A percentile compares a stretch with the other conserved stretches of the same genome.
Evolutionary conservation across 2,113 vertebrate species (phyloP).

Genomic region (Podilymbus podiceps): DNA sequence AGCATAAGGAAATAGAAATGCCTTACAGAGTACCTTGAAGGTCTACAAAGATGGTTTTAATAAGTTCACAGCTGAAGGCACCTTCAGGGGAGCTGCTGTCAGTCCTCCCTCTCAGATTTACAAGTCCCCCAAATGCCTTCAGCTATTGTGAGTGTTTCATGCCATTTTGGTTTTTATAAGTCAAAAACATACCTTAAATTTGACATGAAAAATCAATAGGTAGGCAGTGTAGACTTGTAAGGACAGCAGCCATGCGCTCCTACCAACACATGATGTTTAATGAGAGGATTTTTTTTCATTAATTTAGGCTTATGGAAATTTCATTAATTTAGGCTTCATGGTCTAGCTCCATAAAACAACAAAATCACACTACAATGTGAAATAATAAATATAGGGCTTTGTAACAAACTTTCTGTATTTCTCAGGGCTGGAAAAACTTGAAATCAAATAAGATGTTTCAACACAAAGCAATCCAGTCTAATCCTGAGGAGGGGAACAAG

Average conservation of each 20-base stretch:
- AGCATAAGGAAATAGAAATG: not conserved
- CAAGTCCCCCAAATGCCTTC: not conserved
- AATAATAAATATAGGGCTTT: not conserved
- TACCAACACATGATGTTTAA: not conserved
- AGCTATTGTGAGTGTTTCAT: slow-evolving; percentile 24
- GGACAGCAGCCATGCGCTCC: not conserved
- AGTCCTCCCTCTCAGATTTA: not conserved
- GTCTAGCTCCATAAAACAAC: not conserved
- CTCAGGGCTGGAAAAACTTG: not conserved
- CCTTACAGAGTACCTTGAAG: slow-evolving; percentile 19
- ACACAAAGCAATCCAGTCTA: not conserved
- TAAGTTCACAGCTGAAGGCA: slow-evolving; percentile 29
- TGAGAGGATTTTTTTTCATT: not conserved
- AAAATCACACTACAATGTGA: not conserved
- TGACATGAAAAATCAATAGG: slow-evolving; percentile 35
- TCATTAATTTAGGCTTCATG: not conserved
- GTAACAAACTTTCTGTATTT: not conserved
- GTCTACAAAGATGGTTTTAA: slow-evolving; percentile 26
- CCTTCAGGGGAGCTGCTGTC: not conserved
- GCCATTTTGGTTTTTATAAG: slow-evolving; percentile 24
- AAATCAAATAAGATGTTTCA: not conserved
- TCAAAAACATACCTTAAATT: slow-evolving; percentile 41
- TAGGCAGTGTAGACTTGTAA: not conserved
- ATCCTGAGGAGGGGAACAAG: not conserved
- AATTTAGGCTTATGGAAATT: not conserved